Percentiles rank a stretch among this genome's conserved stretches.
Evolutionary conservation across 2,888 invertebrate species (phyloP).

Genomic region (Chymomyza fuscimana): DNA sequence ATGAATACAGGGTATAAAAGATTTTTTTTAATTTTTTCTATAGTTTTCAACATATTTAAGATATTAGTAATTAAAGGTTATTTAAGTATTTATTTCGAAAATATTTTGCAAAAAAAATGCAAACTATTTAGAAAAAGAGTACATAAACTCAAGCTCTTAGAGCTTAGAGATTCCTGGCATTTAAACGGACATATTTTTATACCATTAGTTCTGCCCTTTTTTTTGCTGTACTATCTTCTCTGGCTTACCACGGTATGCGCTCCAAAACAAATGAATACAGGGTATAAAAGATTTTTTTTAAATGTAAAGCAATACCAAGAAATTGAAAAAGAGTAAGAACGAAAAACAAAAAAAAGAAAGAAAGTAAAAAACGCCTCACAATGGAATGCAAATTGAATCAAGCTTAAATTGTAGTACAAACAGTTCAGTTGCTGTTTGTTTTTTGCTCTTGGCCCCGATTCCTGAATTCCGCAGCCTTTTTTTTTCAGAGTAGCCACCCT

Average conservation of each 20-base stretch:
- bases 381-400: constrained; percentile 51
- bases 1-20: not conserved
- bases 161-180: too few relatives aligned
- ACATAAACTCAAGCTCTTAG: too few relatives aligned
- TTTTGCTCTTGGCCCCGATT: constrained; percentile 16
- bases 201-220: too few relatives aligned
- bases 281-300: not conserved
- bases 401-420: constrained; percentile 6
- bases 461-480: constrained; percentile 19
- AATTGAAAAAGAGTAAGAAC: not conserved
- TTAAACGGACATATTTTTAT: too few relatives aligned
- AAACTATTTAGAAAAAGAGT: too few relatives aligned
- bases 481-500: not conserved
- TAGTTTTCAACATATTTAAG: too few relatives aligned
- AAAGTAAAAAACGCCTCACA: constrained; percentile 8
- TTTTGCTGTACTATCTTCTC: not conserved
- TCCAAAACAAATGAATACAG: not conserved
- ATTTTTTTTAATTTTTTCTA: not conserved
- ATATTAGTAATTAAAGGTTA: too few relatives aligned
- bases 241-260: not conserved
- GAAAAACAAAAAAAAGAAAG: not conserved
- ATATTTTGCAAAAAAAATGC: too few relatives aligned
- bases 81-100: too few relatives aligned
- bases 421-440: constrained; percentile 4
- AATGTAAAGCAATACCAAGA: not conserved